Evolutionary conservation across 2,113 vertebrate genomes (phyloP), one percentile per base, ranked within the genome.

Genomic region (Mixornis gularis): DNA sequence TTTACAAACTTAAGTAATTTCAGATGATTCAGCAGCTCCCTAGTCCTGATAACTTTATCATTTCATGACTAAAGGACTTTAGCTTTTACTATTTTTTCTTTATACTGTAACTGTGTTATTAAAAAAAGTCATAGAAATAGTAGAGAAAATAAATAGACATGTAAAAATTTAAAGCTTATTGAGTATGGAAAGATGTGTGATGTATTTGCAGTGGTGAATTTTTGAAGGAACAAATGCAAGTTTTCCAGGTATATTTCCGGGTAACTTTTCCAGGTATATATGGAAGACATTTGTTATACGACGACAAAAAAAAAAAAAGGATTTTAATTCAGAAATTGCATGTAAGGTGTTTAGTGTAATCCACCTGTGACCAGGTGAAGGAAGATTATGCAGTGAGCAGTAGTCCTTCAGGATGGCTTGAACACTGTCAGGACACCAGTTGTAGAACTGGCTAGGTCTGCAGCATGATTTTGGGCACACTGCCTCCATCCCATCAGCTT

Each of bases 341-440:
- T 82, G 14, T 53, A 16, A 32, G 6, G 6, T 38, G 26, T 71
- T 85, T 36, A 43, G n/a, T 64, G 79, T 58, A 72, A 88, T 62
- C 51, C 13, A 21, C 40, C 32, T 6, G 2, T 44, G 79, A 62
- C 17, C 19, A 63, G 43, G 41, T 53, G 38, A 44, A 92, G 58
- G 74, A 68, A 58, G n/a, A 44, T 56, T 27, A 7, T 51, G n/a
- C 12, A 66, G 48, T 14, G 20, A 66, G 64, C 36, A 86, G 63
- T 9, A 32, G 17, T 15, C 21, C 60, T 65, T 46, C 56, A 55
- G 49, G 38, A 26, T 16, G 65, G 51, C 60, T 81, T 44, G 70
- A 63, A 34, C 0, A 6, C 52, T 63, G 40, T 18, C 36, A 34
- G 59, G 51, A 12, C 12, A 25, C 19, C 32, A 29, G 0, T 7